Conservation (phyloP, 1,140 invertebrate genomes). For the Drosophila fuyamai region DNA sequence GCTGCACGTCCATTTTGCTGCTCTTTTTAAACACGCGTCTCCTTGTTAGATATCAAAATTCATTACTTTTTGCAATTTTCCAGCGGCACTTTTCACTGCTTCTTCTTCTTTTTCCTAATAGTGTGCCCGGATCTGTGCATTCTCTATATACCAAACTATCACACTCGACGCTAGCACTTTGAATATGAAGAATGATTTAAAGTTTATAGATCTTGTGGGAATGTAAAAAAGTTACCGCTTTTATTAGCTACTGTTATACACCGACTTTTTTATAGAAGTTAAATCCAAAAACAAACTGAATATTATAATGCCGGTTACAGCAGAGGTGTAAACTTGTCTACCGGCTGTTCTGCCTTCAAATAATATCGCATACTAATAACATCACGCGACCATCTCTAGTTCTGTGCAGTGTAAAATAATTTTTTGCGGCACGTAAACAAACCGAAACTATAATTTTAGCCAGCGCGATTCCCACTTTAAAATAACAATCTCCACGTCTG, state of each 20-base stretch:
- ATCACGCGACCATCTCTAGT: background rate
- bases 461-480: background rate
- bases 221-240: no score
- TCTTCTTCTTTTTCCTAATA: slow-evolving; percentile 20
- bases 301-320: background rate
- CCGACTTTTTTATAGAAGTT: no score
- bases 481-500: background rate
- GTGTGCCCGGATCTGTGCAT: background rate
- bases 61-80: slow-evolving; percentile 58
- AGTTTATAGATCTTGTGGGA: no score
- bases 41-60: slow-evolving; percentile 39
- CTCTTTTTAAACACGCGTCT: slow-evolving; percentile 41
- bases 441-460: background rate
- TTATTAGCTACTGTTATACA: no score
- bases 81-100: slow-evolving; percentile 40
- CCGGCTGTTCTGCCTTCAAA: background rate
- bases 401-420: slow-evolving; percentile 6
- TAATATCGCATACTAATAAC: background rate
- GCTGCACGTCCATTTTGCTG: slow-evolving; percentile 63
- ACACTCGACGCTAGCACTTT: background rate
- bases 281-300: no score
- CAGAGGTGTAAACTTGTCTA: background rate
- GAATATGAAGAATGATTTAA: no score
- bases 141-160: background rate
- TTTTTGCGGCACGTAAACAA: slow-evolving; percentile 11